These are phyloP conservation scores for Pagrus major DNA, from an alignment of 2,113 vertebrate species.

Conservation along the genomic window DNA sequence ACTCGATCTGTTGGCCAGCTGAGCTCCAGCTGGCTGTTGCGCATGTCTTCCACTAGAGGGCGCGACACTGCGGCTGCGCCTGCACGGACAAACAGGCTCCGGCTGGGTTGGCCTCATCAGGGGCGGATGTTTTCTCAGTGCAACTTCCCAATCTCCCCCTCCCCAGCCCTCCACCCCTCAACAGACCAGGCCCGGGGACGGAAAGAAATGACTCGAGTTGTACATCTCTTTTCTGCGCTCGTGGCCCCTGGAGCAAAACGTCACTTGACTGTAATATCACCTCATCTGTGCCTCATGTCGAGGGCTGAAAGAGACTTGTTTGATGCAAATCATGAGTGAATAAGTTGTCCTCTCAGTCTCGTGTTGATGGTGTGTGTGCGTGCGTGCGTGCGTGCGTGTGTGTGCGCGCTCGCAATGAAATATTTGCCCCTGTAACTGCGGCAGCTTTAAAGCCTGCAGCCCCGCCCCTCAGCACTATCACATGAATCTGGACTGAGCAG, in stretches of 20 bases:
- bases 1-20: slow-evolving; percentile 48
- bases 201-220: neutral
- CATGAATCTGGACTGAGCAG: slow-evolving; percentile 77
- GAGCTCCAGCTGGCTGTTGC: slow-evolving; percentile 19
- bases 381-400: too few relatives aligned
- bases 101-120: slow-evolving; percentile 73
- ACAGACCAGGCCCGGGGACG: slow-evolving; percentile 18
- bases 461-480: slow-evolving; percentile 82
- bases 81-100: slow-evolving; percentile 69
- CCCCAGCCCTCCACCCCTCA: slow-evolving; percentile 13
- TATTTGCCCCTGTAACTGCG: slow-evolving; percentile 69
- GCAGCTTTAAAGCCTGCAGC: slow-evolving; percentile 80
- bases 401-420: slow-evolving; percentile 39
- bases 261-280: neutral
- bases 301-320: neutral
- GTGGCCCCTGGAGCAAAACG: neutral
- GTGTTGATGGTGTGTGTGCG: slow-evolving; percentile 31
- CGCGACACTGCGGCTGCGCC: slow-evolving; percentile 30
- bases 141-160: slow-evolving; percentile 67
- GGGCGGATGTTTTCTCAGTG: slow-evolving; percentile 79
- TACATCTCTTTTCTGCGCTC: neutral
- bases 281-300: neutral
- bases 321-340: neutral
- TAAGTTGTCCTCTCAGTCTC: neutral
- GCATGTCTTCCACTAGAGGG: slow-evolving; percentile 76